A percentile compares a stretch with the other conserved stretches of the same genome.
These are phyloP conservation scores for Leptura quadrifasciata DNA, from an alignment of 2,888 invertebrate genomes.

Conservation along the genomic window DNA sequence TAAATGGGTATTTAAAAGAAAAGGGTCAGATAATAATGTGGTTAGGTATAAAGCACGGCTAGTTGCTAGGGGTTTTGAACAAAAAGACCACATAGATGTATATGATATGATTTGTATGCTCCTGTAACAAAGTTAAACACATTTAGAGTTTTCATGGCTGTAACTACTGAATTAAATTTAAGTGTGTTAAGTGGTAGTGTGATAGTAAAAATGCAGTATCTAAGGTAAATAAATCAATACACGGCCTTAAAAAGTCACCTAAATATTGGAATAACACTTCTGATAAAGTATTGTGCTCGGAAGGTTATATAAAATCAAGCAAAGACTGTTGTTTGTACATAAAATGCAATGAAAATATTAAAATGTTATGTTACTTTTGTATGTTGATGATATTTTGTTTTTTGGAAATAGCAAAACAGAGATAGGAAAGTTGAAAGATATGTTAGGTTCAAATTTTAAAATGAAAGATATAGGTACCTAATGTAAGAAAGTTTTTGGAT, in stretches of 20 bases:
- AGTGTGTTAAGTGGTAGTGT: slow-evolving; percentile 55
- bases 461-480: too few species aligned
- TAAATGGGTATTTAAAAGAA: neutral
- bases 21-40: neutral
- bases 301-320: too few species aligned
- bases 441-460: neutral
- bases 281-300: slow-evolving; percentile 46
- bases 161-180: slow-evolving; percentile 26
- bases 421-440: neutral
- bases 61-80: neutral
- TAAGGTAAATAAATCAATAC: slow-evolving; percentile 54
- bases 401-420: neutral
- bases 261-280: too few species aligned
- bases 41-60: slow-evolving; percentile 1
- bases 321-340: neutral
- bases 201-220: slow-evolving; percentile 36
- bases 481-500: neutral
- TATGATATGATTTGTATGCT: neutral
- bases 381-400: neutral
- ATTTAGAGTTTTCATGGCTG: slow-evolving; percentile 71
- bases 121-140: slow-evolving; percentile 72
- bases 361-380: too few species aligned
- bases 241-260: slow-evolving; percentile 54
- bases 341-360: too few species aligned
- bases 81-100: neutral